A percentile compares a stretch with the other conserved stretches of the same genome.
Conservation (phyloP, 2,113 vertebrate species). For the Cavia porcellus region DNA sequence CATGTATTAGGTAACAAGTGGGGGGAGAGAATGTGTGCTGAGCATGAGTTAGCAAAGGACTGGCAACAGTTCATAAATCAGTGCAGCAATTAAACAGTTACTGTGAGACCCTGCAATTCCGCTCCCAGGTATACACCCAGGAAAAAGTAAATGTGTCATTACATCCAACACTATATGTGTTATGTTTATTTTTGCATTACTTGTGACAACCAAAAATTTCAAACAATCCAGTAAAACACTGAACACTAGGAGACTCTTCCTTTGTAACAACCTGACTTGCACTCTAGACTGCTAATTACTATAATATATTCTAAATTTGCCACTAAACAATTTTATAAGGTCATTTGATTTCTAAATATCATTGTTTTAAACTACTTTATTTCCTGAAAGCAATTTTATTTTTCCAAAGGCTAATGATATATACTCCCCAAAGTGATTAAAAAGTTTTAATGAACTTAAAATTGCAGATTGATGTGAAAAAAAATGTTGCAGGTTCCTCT, state of each 20-base stretch:
- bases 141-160: not conserved
- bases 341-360: not conserved
- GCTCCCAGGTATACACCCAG: not conserved
- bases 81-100: not conserved
- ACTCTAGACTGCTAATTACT: not conserved
- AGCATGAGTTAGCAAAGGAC: not conserved
- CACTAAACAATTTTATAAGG: not conserved
- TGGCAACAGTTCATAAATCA: not conserved
- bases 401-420: not conserved
- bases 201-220: not conserved
- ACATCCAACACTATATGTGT: not conserved
- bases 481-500: not conserved
- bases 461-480: not conserved
- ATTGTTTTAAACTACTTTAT: not conserved
- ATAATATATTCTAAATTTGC: not conserved
- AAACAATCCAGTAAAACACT: not conserved
- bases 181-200: not conserved
- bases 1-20: not conserved
- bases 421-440: not conserved
- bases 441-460: slow-evolving; percentile 43
- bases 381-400: slow-evolving; percentile 22
- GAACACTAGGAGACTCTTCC: not conserved
- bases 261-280: not conserved
- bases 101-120: not conserved
- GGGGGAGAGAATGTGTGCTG: not conserved